phyloP scores from a whole-genome alignment of 1,140 invertebrate species.

The Charaxes varanes region DNA sequence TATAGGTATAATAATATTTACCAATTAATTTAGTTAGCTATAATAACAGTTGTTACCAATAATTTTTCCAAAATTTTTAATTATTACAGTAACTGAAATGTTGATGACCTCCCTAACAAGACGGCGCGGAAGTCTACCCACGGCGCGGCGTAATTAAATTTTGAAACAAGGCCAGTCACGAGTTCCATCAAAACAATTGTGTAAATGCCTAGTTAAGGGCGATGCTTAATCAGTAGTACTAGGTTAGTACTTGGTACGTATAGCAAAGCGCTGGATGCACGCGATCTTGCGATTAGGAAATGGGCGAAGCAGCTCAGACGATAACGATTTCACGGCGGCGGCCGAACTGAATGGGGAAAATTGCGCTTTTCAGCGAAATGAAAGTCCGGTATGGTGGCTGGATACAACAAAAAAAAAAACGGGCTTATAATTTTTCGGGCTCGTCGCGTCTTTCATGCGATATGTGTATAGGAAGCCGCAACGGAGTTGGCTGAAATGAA shows the following conservation, averaged over 20 bases:
- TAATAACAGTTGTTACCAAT: too few species aligned
- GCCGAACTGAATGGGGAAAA: constrained; percentile 63
- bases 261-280: constrained; percentile 56
- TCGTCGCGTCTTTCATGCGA: constrained; percentile 40
- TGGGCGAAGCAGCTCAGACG: constrained; percentile 49
- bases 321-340: constrained; percentile 62
- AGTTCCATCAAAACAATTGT: constrained; percentile 10
- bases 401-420: constrained; percentile 57
- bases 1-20: too few species aligned
- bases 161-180: too few species aligned
- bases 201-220: constrained; percentile 5
- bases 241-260: constrained; percentile 28
- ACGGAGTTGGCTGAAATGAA: too few species aligned
- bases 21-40: too few species aligned
- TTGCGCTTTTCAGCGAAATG: constrained; percentile 68
- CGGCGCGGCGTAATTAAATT: too few species aligned
- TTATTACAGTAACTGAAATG: too few species aligned
- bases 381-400: constrained; percentile 50
- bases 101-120: too few species aligned
- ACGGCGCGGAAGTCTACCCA: too few species aligned
- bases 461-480: constrained; percentile 29
- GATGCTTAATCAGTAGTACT: constrained; percentile 22
- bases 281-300: constrained; percentile 62
- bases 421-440: constrained; percentile 48
- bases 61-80: too few species aligned